Conservation (phyloP, 2,113 vertebrate species). For the Felis catus region F.catus_Fca126_mat1.0 CM031417.1:39550501-39551000, state of each 20-base stretch:
- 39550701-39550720: neutral
- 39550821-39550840: neutral
- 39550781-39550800: neutral
- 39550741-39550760: neutral
- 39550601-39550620: too few relatives aligned
- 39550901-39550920: neutral
- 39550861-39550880: neutral
- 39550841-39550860: neutral
- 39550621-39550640: too few relatives aligned
- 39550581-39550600: too few relatives aligned
- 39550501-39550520: too few relatives aligned
- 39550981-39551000: neutral
- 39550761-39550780: neutral
- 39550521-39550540: too few relatives aligned
- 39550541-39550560: too few relatives aligned
- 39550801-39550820: neutral
- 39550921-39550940: neutral
- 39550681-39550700: too few relatives aligned
- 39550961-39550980: neutral
- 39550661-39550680: too few relatives aligned
- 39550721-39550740: neutral
- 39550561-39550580: too few relatives aligned
- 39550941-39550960: neutral
- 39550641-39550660: too few relatives aligned
- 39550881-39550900: slow-evolving; percentile 13